phyloP scores from a whole-genome alignment of 2,113 vertebrate genomes.

The Etheostoma cragini region DNA sequence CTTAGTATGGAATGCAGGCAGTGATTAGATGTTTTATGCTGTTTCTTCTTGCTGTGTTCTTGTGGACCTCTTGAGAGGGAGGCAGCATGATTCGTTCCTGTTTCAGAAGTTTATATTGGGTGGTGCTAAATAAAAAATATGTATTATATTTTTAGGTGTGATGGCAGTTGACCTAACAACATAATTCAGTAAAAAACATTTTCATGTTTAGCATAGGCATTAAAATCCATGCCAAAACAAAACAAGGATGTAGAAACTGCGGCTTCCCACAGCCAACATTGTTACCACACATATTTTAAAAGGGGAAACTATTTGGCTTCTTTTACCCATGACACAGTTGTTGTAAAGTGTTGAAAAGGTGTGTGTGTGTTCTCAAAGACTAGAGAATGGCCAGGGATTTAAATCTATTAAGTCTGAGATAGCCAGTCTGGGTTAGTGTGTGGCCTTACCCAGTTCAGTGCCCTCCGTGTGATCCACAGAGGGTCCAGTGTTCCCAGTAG shows the following conservation, averaged over 20 bases:
- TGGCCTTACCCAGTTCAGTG: conserved; percentile 71
- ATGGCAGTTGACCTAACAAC: not conserved
- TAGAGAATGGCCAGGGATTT: not conserved
- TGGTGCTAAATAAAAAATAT: not conserved
- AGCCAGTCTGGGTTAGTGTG: not conserved
- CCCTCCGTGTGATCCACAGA: conserved; percentile 78
- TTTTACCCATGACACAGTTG: not conserved
- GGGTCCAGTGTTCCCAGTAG: conserved; percentile 70
- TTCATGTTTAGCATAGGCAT: not conserved
- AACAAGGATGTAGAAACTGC: conserved; percentile 26
- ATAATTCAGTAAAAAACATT: not conserved
- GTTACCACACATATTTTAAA: conserved; percentile 1
- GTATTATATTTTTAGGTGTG: not conserved
- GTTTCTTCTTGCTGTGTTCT: not conserved
- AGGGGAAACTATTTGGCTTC: conserved; percentile 30
- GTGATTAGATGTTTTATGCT: not conserved
- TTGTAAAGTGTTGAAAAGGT: too few relatives aligned
- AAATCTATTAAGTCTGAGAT: not conserved
- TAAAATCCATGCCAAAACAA: not conserved
- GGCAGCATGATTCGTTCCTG: not conserved
- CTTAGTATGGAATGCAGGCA: not conserved
- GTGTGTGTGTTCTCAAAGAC: too few relatives aligned
- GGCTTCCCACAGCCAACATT: not conserved
- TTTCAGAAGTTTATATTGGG: not conserved
- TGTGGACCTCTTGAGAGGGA: not conserved